These are phyloP conservation scores for Temnothorax curvispinosus DNA, from an alignment of 1,140 invertebrate genomes.

Conservation along the genomic window DNA sequence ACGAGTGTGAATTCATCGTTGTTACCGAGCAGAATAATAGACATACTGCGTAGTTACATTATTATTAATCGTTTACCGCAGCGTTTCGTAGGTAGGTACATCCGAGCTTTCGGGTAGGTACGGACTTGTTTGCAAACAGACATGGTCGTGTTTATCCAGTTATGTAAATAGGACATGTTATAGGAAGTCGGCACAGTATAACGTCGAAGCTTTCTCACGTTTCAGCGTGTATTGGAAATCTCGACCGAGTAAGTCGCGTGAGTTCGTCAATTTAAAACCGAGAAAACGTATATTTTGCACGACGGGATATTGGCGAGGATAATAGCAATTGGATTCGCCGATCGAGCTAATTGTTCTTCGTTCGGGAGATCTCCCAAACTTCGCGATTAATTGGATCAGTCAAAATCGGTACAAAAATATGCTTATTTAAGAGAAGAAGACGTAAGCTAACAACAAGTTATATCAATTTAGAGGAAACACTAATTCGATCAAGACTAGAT, in stretches of 20 bases:
- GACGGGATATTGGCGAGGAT: neutral
- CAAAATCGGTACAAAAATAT: neutral
- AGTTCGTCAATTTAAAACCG: conserved; percentile 5
- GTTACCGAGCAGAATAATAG: neutral
- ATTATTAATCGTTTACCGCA: conserved; percentile 20
- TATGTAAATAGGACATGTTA: neutral
- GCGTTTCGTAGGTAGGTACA: conserved; percentile 10
- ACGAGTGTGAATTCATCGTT: neutral
- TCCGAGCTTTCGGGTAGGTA: neutral
- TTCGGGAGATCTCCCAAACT: neutral
- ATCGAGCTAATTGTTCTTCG: neutral
- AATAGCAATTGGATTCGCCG: conserved; percentile 11
- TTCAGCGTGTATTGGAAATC: conserved; percentile 20
- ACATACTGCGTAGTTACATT: neutral
- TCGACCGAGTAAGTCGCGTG: neutral
- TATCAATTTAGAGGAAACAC: too few species aligned
- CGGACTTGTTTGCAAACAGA: conserved; percentile 44
- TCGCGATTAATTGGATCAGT: neutral
- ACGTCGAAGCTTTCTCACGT: conserved; percentile 3
- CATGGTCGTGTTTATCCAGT: neutral
- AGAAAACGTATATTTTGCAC: conserved; percentile 5
- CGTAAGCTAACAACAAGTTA: neutral
- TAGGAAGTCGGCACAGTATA: neutral
- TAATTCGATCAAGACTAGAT: too few species aligned
- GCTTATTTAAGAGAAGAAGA: neutral